phyloP scores from a whole-genome alignment of 2,113 vertebrate genomes.

The Fukomys damarensis region DNA sequence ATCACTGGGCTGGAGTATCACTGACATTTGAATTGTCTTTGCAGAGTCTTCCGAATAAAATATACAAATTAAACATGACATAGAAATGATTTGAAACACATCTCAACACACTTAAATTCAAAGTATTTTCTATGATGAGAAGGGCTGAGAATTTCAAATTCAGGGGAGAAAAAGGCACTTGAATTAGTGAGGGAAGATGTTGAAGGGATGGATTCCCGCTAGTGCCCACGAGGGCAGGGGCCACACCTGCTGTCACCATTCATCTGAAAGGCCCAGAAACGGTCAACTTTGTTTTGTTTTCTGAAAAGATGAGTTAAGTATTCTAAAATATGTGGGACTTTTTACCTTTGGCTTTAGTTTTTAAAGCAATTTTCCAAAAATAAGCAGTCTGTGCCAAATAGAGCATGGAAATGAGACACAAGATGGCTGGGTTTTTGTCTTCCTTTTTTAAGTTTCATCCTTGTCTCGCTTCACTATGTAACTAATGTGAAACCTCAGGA shows the following conservation, averaged over 20 bases:
- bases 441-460: conserved; percentile 30
- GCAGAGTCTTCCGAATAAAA: conserved; percentile 46
- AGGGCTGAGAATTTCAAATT: conserved; percentile 50
- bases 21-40: conserved; percentile 35
- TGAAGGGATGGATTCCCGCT: conserved; percentile 34
- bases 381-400: conserved; percentile 37
- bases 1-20: neutral
- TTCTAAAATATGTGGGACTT: conserved; percentile 41
- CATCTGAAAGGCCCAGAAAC: conserved; percentile 16
- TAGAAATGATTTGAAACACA: conserved; percentile 55
- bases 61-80: conserved; percentile 10
- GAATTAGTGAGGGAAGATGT: conserved; percentile 45
- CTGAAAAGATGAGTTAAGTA: conserved; percentile 25
- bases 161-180: neutral
- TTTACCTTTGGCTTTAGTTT: conserved; percentile 42
- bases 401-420: neutral
- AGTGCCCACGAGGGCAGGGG: neutral
- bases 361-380: conserved; percentile 5
- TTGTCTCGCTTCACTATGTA: neutral
- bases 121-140: conserved; percentile 52
- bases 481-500: conserved; percentile 20
- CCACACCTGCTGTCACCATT: neutral
- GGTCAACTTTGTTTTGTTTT: conserved; percentile 52
- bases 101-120: conserved; percentile 52
- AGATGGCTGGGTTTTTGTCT: neutral